Conservation (phyloP, 2,888 invertebrate genomes). For the Eupithecia vulgata region DNA sequence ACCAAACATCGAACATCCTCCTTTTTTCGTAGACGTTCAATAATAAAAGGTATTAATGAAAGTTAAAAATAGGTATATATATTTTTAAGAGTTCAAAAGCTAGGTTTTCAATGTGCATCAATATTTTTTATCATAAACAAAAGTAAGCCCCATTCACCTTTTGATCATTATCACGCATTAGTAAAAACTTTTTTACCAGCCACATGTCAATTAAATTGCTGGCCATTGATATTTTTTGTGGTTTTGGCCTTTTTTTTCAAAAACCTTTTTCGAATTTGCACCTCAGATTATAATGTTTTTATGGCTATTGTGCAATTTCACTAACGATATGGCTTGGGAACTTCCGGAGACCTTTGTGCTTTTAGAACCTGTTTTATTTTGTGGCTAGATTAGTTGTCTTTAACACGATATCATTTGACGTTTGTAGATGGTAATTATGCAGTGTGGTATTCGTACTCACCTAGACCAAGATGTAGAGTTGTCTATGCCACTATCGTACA, state of each 20-base stretch:
- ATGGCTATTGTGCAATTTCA: constrained; percentile 67
- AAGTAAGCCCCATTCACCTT: constrained; percentile 49
- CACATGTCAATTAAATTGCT: constrained; percentile 67
- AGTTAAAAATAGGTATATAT: neutral
- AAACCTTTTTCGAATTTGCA: constrained; percentile 70
- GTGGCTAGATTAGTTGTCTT: constrained; percentile 13
- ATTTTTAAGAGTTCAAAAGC: neutral
- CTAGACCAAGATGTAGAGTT: neutral
- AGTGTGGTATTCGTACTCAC: no score
- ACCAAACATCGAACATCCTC: no score
- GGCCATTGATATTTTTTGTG: constrained; percentile 63
- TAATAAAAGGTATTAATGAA: no score
- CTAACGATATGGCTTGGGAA: constrained; percentile 70
- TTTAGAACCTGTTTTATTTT: constrained; percentile 43
- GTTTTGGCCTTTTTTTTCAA: constrained; percentile 51
- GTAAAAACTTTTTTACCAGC: constrained; percentile 56
- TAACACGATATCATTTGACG: neutral
- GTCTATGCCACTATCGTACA: no score
- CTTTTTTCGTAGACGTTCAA: no score
- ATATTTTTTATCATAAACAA: constrained; percentile 31
- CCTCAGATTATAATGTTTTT: constrained; percentile 69
- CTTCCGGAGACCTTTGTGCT: constrained; percentile 62
- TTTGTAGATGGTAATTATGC: neutral
- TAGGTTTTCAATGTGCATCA: constrained; percentile 17
- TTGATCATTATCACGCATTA: constrained; percentile 69